Evolutionary conservation across 2,797 vertebrate species (phyloP).

Genomic region (Acrossocheilus fasciatus): DNA sequence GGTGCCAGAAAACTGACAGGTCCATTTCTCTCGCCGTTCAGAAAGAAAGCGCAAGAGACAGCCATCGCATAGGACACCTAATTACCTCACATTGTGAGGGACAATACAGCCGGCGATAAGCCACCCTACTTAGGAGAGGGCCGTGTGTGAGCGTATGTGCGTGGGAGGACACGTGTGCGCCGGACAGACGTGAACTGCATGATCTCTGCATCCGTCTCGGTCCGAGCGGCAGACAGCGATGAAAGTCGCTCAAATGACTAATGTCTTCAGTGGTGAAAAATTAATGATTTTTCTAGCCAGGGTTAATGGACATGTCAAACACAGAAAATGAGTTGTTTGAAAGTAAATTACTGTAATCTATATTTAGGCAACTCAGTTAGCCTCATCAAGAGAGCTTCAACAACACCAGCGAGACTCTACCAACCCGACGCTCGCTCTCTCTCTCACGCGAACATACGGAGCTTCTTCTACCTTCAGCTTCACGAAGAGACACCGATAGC

Average conservation of each 20-base stretch:
- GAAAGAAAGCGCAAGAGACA: slow-evolving; percentile 52
- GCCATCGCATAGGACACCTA: slow-evolving; percentile 80
- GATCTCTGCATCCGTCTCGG: slow-evolving; percentile 69
- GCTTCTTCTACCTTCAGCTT: slow-evolving; percentile 70
- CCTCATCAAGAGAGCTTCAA: slow-evolving; percentile 65
- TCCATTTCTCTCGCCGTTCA: slow-evolving; percentile 81
- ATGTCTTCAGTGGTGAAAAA: slow-evolving; percentile 92
- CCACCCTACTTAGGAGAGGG: slow-evolving; percentile 70
- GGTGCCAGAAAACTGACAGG: slow-evolving; percentile 83
- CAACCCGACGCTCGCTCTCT: slow-evolving; percentile 31
- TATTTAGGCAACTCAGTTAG: slow-evolving; percentile 87
- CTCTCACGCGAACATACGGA: background rate
- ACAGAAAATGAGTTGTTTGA: slow-evolving; percentile 95
- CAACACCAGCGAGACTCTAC: slow-evolving; percentile 66
- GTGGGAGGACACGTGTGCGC: slow-evolving; percentile 53
- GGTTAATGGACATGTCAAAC: slow-evolving; percentile 97
- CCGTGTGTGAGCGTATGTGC: slow-evolving; percentile 58
- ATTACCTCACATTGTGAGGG: slow-evolving; percentile 82
- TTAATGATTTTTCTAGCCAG: slow-evolving; percentile 90
- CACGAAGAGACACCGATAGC: background rate
- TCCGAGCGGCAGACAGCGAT: slow-evolving; percentile 81
- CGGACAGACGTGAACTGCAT: slow-evolving; percentile 56
- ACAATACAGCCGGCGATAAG: slow-evolving; percentile 82
- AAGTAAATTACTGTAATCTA: slow-evolving; percentile 94
- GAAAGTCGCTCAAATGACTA: slow-evolving; percentile 89